Evolutionary conservation across 2,888 invertebrate genomes (phyloP).

Genomic region (Nymphalis urticae): DNA sequence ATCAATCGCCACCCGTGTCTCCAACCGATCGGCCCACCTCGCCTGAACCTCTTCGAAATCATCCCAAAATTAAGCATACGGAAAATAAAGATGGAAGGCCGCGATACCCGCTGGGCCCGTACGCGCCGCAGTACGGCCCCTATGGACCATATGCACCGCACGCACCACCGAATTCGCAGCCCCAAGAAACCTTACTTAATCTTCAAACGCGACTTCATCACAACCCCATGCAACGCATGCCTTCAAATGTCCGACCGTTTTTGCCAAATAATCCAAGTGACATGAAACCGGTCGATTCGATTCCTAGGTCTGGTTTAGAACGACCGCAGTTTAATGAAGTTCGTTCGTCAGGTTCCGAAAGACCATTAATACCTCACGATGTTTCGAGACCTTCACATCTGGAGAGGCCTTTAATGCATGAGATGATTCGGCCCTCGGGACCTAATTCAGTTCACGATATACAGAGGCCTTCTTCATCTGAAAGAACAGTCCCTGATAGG

Average conservation of each 20-base stretch:
- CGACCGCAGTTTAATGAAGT: constrained; percentile 36
- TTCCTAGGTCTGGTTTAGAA: constrained; percentile 36
- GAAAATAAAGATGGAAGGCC: constrained; percentile 72
- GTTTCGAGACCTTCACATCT: constrained; percentile 17
- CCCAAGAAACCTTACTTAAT: constrained; percentile 33
- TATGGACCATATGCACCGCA: constrained; percentile 73
- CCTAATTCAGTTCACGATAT: constrained; percentile 39
- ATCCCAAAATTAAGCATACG: constrained; percentile 74
- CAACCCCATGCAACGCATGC: constrained; percentile 37
- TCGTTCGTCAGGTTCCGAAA: constrained; percentile 30
- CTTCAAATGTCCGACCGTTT: constrained; percentile 34
- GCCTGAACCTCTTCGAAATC: constrained; percentile 59
- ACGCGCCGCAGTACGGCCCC: constrained; percentile 74
- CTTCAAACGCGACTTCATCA: constrained; percentile 39
- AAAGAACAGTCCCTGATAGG: constrained; percentile 24
- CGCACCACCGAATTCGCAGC: constrained; percentile 34
- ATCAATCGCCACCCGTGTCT: constrained; percentile 62
- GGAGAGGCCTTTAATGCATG: constrained; percentile 29
- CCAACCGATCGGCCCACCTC: constrained; percentile 52
- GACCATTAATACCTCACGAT: constrained; percentile 27
- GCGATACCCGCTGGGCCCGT: constrained; percentile 72
- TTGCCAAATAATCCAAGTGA: constrained; percentile 23
- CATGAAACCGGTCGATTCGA: constrained; percentile 12
- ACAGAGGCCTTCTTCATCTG: constrained; percentile 18
- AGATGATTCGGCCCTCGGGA: constrained; percentile 29